Evolutionary conservation across 2,797 vertebrate genomes (phyloP).

Genomic region (Malacoctenus gilli): DNA sequence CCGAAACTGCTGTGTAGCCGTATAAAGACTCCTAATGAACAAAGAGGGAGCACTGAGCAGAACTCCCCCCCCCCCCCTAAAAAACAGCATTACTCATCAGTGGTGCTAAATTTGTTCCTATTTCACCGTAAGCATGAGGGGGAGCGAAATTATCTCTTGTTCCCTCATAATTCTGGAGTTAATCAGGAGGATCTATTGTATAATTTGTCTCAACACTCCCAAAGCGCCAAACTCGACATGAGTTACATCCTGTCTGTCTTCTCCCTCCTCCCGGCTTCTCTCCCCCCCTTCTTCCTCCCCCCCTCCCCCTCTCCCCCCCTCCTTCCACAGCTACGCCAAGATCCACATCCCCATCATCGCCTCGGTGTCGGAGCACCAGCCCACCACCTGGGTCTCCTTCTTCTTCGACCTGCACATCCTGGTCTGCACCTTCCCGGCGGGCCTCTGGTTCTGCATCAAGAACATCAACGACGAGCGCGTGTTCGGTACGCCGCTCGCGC

Average conservation of each 20-base stretch:
- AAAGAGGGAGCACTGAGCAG: constrained; percentile 24
- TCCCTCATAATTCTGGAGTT: constrained; percentile 45
- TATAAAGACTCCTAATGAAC: constrained; percentile 28
- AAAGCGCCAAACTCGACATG: constrained; percentile 28
- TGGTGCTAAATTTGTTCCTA: constrained; percentile 34
- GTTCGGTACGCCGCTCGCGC: constrained; percentile 83
- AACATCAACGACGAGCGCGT: constrained; percentile 96
- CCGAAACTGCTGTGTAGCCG: constrained; percentile 37
- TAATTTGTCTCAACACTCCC: constrained; percentile 61
- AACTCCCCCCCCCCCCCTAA: too few relatives aligned
- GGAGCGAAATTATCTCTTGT: constrained; percentile 35
- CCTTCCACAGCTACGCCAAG: constrained; percentile 91
- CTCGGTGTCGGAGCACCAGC: constrained; percentile 98
- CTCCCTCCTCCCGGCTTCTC: constrained; percentile 3
- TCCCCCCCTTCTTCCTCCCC: constrained; percentile 14
- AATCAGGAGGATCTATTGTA: constrained; percentile 61
- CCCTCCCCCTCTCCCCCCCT: constrained; percentile 2
- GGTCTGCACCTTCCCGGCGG: constrained; percentile 98
- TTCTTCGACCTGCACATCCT: constrained; percentile 99
- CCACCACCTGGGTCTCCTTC: constrained; percentile 99
- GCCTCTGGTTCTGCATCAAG: constrained; percentile 99
- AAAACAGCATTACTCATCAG: constrained; percentile 16
- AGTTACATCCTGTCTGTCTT: constrained; percentile 36
- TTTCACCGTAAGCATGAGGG: constrained; percentile 30
- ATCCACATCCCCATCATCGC: constrained; percentile 99